These are phyloP conservation scores for Notiomystis cincta DNA, from an alignment of 2,113 vertebrate genomes.

Conservation along the genomic window DNA sequence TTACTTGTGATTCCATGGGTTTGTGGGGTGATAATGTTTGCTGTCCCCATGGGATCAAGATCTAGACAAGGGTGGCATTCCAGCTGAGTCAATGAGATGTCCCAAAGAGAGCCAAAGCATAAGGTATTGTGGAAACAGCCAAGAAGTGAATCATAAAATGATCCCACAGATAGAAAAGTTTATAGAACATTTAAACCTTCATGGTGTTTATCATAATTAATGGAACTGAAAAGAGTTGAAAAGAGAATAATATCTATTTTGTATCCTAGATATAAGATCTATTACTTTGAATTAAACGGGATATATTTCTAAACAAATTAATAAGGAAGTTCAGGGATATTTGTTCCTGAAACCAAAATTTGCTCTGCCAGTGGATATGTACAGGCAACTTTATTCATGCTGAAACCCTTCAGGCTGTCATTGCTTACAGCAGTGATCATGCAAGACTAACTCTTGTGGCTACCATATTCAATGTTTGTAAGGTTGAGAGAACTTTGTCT, in stretches of 20 bases:
- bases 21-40: not conserved
- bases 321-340: not conserved
- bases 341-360: not conserved
- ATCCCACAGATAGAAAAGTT: not conserved
- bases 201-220: not conserved
- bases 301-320: not conserved
- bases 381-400: not conserved
- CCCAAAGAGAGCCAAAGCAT: not conserved
- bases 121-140: not conserved
- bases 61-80: not conserved
- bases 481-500: not conserved
- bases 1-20: not conserved
- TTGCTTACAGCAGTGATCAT: not conserved
- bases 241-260: not conserved
- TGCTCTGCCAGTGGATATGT: not conserved
- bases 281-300: not conserved
- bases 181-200: not conserved
- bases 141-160: not conserved
- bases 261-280: not conserved
- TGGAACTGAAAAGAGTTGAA: not conserved
- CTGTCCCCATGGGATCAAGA: not conserved
- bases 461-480: not conserved
- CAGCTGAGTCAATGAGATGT: not conserved
- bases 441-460: not conserved
- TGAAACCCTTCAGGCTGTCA: not conserved